Percentiles rank a stretch among this genome's conserved stretches.
phyloP scores from a whole-genome alignment of 35 echinoderm and acorn worm genomes.

The Chiridota heheva region DNA sequence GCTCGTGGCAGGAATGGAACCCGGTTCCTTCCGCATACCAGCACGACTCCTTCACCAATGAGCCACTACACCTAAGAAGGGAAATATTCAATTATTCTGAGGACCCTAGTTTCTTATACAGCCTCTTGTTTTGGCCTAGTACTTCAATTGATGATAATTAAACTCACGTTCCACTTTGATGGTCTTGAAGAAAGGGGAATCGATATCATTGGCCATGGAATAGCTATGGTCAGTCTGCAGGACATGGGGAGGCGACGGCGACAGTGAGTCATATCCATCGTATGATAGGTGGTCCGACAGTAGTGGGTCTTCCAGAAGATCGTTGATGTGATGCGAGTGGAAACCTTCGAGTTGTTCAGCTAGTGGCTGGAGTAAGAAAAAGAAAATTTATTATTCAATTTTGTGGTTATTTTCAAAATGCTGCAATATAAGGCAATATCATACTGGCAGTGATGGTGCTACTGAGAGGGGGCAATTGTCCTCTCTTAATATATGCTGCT shows the following conservation, averaged over 20 bases:
- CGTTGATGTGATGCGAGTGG: conserved; percentile 38
- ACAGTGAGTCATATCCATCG: conserved; percentile 8
- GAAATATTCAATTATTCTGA: too few species aligned
- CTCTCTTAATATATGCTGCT: too few species aligned
- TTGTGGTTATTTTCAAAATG: neutral
- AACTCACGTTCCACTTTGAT: conserved; percentile 54
- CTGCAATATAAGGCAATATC: neutral
- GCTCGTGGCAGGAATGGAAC: too few species aligned
- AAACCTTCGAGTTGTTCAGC: conserved; percentile 53
- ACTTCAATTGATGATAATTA: too few species aligned
- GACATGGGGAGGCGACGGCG: conserved; percentile 35
- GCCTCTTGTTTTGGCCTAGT: too few species aligned
- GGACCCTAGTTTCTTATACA: too few species aligned
- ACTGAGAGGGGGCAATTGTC: too few species aligned
- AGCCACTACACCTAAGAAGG: too few species aligned
- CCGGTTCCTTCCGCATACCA: too few species aligned
- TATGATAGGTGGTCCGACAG: conserved; percentile 34
- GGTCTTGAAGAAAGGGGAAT: conserved; percentile 48
- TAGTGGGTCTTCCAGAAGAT: conserved; percentile 59
- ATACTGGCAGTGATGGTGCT: too few species aligned
- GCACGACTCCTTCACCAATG: too few species aligned
- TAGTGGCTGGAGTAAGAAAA: conserved; percentile 32
- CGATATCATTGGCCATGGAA: conserved; percentile 62
- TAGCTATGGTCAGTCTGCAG: conserved; percentile 70
- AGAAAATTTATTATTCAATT: neutral